Percentiles rank a stretch among this genome's conserved stretches.
Conservation (phyloP, 30 jellyfish, hydroid and myxozoan genomes). For the Cassiopea xamachana region DNA sequence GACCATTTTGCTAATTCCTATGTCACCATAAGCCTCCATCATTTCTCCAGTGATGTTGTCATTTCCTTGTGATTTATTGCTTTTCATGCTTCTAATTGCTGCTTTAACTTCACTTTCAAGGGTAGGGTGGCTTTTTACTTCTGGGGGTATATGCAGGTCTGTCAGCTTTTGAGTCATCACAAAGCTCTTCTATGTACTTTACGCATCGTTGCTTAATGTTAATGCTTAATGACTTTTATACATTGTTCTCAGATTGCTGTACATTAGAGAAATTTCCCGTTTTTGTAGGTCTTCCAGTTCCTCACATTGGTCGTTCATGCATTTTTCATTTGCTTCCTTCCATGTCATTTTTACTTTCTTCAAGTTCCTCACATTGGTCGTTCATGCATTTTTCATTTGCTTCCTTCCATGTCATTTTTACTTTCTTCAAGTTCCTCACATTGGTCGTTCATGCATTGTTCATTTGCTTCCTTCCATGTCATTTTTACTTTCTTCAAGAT, state of each 20-base stretch:
- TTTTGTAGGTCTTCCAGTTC: conserved; percentile 39
- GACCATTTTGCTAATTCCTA: too few relatives aligned
- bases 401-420: too few relatives aligned
- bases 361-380: too few relatives aligned
- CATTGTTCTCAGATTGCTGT: too few relatives aligned
- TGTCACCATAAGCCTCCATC: not conserved
- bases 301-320: conserved; percentile 49
- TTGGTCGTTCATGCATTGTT: too few relatives aligned
- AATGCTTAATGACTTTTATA: too few relatives aligned
- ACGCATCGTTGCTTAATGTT: conserved; percentile 2
- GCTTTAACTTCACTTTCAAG: too few relatives aligned
- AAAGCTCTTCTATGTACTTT: conserved; percentile 5
- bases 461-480: too few relatives aligned
- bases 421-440: too few relatives aligned
- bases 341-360: too few relatives aligned
- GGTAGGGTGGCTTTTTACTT: not conserved
- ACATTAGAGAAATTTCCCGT: not conserved
- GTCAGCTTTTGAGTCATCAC: not conserved
- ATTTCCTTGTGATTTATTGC: not conserved
- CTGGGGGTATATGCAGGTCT: not conserved
- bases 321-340: conserved; percentile 42
- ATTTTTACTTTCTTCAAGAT: too few relatives aligned
- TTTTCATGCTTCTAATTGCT: not conserved
- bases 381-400: too few relatives aligned
- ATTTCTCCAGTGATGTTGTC: not conserved